These are phyloP conservation scores for Amia ocellicauda DNA, from an alignment of 2,113 vertebrate genomes.

Conservation along the genomic window DNA sequence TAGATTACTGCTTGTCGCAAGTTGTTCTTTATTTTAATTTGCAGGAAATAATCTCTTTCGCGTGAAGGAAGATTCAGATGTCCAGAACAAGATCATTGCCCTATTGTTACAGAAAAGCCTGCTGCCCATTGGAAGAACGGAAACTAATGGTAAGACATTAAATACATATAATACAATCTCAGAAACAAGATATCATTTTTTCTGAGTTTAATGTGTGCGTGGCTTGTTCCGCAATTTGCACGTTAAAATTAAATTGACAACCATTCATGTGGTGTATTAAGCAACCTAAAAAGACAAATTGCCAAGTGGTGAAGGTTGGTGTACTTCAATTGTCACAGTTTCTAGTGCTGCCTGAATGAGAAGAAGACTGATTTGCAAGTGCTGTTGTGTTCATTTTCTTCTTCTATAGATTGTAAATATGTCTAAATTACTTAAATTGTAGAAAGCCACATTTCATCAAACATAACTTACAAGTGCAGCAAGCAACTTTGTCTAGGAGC, in stretches of 20 bases:
- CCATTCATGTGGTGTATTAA: no score
- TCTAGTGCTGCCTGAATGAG: no score
- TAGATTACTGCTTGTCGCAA: no score
- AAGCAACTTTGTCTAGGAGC: no score
- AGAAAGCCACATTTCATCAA: no score
- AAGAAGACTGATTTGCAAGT: no score
- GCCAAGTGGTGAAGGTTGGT: not conserved
- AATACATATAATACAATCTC: not conserved
- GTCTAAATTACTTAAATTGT: no score
- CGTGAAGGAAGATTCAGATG: constrained; percentile 43
- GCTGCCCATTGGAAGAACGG: constrained; percentile 43
- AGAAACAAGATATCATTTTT: not conserved
- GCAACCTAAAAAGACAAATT: not conserved
- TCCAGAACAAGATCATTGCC: constrained; percentile 54
- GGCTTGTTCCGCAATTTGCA: not conserved
- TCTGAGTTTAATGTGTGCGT: not conserved
- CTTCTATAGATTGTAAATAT: no score
- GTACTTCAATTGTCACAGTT: not conserved
- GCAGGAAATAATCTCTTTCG: constrained; percentile 51
- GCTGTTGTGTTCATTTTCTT: no score
- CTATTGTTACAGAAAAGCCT: constrained; percentile 56
- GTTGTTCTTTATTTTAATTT: no score
- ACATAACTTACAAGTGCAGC: no score
- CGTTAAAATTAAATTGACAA: no score
- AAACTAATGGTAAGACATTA: constrained; percentile 47